Conservation (phyloP, 2,888 invertebrate genomes). For the Deroplatys truncata region DNA sequence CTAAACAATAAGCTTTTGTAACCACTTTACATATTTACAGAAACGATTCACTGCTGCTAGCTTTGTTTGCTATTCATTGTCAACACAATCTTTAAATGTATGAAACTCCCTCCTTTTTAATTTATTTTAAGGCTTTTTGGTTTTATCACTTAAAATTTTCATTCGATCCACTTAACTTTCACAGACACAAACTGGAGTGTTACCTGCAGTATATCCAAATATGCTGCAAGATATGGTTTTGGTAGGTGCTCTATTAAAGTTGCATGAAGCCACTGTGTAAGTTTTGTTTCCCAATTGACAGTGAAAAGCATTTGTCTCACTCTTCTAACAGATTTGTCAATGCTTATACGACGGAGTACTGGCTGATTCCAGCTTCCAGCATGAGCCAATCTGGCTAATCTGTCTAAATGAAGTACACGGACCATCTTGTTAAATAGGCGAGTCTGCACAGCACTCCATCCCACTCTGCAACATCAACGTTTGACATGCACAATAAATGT, state of each 20-base stretch:
- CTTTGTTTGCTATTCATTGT: too few species aligned
- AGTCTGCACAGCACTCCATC: constrained; percentile 63
- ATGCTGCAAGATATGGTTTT: constrained; percentile 62
- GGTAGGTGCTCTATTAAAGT: constrained; percentile 64
- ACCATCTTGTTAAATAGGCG: constrained; percentile 62
- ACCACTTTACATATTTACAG: too few species aligned
- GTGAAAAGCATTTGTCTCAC: constrained; percentile 64
- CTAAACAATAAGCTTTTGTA: too few species aligned
- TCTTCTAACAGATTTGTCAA: constrained; percentile 65
- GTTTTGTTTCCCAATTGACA: constrained; percentile 67
- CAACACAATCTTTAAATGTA: too few species aligned
- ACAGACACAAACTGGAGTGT: neutral
- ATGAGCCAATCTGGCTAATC: constrained; percentile 60
- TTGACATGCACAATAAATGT: neutral
- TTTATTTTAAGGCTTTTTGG: too few species aligned
- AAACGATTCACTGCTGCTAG: too few species aligned
- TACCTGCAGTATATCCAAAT: constrained; percentile 74
- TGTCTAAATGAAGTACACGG: constrained; percentile 62
- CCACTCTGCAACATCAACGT: constrained; percentile 44
- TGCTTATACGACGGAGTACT: constrained; percentile 60
- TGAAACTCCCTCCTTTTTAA: too few species aligned
- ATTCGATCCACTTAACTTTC: too few species aligned
- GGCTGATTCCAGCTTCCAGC: constrained; percentile 59
- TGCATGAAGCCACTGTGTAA: constrained; percentile 74
- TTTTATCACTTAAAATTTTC: too few species aligned